A percentile compares a stretch with the other conserved stretches of the same genome.
Conservation (phyloP, 92 coral and sea anemone genomes). For the Ricordea florida region DNA sequence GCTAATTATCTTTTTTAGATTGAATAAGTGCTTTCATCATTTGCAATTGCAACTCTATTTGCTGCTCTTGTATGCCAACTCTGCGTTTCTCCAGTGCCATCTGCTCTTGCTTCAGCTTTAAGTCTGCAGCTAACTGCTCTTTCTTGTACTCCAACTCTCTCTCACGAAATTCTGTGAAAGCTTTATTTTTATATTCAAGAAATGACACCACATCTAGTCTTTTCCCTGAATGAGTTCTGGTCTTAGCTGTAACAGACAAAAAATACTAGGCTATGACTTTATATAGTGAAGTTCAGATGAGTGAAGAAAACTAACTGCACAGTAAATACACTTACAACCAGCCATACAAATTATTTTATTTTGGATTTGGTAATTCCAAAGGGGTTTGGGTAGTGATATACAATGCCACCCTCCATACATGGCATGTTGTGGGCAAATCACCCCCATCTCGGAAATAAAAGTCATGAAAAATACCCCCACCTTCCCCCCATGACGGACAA, state of each 20-base stretch:
- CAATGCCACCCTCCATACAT: neutral
- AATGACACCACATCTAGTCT: neutral
- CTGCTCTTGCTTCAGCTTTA: constrained; percentile 1
- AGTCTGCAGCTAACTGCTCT: neutral
- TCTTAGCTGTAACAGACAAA: neutral
- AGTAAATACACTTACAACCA: neutral
- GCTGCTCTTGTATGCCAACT: neutral
- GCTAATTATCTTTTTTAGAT: neutral
- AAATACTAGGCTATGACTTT: neutral
- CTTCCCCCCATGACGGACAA: neutral
- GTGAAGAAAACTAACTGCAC: neutral
- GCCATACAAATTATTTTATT: neutral
- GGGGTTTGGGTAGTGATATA: neutral
- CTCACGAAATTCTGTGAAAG: neutral
- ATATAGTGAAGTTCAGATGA: neutral
- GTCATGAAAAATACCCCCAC: neutral
- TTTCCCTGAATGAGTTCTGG: neutral
- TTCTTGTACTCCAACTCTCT: neutral
- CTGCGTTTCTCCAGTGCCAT: constrained; percentile 1
- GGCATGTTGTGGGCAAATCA: neutral
- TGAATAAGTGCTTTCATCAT: neutral
- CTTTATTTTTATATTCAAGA: neutral
- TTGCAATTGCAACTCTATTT: neutral
- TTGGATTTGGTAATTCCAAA: neutral
- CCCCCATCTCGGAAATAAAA: neutral